A percentile compares a stretch with the other conserved stretches of the same genome.
Conservation (phyloP, 53 echinoderm and acorn worm species). For the Astropecten irregularis region DNA sequence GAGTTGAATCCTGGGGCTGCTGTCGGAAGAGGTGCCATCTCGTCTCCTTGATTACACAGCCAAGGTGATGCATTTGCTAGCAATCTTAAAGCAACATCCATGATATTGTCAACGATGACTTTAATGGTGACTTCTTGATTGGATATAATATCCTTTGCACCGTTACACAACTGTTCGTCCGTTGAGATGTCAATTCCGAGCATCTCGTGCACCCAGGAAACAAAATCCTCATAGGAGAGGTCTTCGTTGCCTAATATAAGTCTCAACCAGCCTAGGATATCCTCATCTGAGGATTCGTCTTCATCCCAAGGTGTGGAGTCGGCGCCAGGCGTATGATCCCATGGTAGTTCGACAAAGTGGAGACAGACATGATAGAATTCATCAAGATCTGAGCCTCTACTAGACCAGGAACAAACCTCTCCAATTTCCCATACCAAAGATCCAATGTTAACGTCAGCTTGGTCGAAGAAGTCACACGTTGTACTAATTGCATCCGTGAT, state of each 20-base stretch:
- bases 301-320: not conserved
- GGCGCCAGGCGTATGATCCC: not conserved
- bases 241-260: not conserved
- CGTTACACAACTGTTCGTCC: conserved; percentile 1
- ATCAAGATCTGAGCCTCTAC: not conserved
- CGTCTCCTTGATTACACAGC: conserved; percentile 6
- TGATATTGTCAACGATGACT: not conserved
- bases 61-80: conserved; percentile 10
- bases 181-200: conserved; percentile 24
- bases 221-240: not conserved
- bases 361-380: conserved; percentile 1
- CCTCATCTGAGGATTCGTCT: not conserved
- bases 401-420: conserved; percentile 13
- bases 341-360: not conserved
- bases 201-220: not conserved
- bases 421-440: not conserved
- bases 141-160: not conserved
- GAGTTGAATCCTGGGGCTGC: not conserved
- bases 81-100: conserved; percentile 4
- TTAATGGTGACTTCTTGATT: not conserved
- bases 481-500: conserved; percentile 6
- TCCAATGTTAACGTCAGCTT: conserved; percentile 7
- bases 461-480: conserved; percentile 24
- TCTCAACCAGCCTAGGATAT: not conserved
- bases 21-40: not conserved